Evolutionary conservation across 2,888 invertebrate genomes (phyloP).

Genomic region (Taenaris catops): DNA sequence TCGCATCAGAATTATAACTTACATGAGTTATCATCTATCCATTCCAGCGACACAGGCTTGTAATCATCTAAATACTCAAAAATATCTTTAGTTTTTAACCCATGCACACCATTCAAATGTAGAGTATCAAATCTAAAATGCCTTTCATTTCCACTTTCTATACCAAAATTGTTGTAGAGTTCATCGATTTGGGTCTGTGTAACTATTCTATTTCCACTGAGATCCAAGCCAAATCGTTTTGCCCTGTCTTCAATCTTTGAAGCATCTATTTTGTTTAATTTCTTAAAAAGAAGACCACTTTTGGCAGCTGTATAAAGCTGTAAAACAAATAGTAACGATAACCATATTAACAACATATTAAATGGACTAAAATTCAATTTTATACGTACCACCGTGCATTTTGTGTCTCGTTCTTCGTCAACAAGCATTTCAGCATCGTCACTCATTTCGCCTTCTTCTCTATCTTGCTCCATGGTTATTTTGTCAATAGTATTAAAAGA

Average conservation of each 20-base stretch:
- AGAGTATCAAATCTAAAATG: conserved; percentile 86
- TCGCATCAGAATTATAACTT: conserved; percentile 37
- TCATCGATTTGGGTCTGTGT: conserved; percentile 71
- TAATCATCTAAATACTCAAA: conserved; percentile 89
- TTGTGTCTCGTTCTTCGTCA: conserved; percentile 37
- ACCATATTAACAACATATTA: too few species aligned
- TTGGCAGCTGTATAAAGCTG: conserved; percentile 56
- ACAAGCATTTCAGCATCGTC: conserved; percentile 61
- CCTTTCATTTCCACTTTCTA: conserved; percentile 78
- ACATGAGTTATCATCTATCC: conserved; percentile 90
- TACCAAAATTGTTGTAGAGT: conserved; percentile 60
- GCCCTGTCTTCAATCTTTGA: conserved; percentile 64
- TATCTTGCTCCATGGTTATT: conserved; percentile 42
- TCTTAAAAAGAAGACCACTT: conserved; percentile 47
- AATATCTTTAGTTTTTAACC: conserved; percentile 88
- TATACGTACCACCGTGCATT: conserved; percentile 41
- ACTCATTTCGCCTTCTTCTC: conserved; percentile 75
- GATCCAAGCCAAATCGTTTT: conserved; percentile 62
- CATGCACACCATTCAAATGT: conserved; percentile 86
- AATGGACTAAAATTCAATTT: too few species aligned
- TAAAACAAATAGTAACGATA: conserved; percentile 28
- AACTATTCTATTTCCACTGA: conserved; percentile 58
- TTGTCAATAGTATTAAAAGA: too few species aligned
- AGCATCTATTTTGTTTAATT: conserved; percentile 63
- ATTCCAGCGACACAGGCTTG: conserved; percentile 88